A percentile compares a stretch with the other conserved stretches of the same genome.
Conservation (phyloP, 2,797 vertebrate genomes). For the Distichodus sexfasciatus region DNA sequence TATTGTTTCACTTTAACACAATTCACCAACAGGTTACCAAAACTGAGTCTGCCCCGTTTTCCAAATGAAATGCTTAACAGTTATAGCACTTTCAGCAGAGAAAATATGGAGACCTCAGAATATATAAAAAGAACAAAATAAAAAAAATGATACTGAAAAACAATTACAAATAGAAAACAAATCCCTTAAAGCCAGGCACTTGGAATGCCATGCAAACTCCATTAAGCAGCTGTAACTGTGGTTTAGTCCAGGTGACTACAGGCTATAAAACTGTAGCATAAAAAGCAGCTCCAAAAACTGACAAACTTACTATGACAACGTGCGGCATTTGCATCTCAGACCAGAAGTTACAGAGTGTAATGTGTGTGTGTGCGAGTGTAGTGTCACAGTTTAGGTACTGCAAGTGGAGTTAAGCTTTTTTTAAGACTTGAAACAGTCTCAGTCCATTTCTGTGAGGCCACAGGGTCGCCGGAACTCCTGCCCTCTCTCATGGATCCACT, state of each 20-base stretch:
- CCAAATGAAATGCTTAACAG: too few relatives aligned
- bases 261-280: background rate
- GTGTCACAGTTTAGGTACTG: constrained; percentile 2
- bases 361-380: background rate
- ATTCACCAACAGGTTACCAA: background rate
- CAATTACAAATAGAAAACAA: background rate
- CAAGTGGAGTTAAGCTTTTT: background rate
- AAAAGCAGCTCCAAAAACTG: background rate
- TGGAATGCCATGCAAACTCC: background rate
- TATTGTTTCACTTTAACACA: background rate
- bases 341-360: too few relatives aligned
- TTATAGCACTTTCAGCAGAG: too few relatives aligned
- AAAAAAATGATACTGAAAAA: background rate
- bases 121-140: background rate
- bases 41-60: too few relatives aligned
- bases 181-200: background rate
- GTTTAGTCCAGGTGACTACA: background rate
- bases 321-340: too few relatives aligned
- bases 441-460: constrained; percentile 91
- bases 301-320: background rate
- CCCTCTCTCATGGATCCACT: constrained; percentile 97
- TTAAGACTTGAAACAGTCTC: constrained; percentile 50
- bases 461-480: constrained; percentile 97
- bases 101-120: too few relatives aligned
- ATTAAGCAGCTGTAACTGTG: background rate